These are phyloP conservation scores for Andrena hattorfiana DNA, from an alignment of 2,888 invertebrate species.

Conservation along the genomic window DNA sequence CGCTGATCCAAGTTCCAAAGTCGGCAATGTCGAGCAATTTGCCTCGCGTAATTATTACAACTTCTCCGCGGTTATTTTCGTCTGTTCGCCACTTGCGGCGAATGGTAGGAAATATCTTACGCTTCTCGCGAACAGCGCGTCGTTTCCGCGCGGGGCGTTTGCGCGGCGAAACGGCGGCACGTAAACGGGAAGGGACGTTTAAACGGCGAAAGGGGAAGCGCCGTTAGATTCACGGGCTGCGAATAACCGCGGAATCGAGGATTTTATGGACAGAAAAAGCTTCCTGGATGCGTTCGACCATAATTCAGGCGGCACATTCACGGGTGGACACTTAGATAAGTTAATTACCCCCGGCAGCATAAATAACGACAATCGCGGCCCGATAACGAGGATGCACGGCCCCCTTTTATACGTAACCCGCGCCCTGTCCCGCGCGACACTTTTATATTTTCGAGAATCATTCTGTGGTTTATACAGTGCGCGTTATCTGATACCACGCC, in stretches of 20 bases:
- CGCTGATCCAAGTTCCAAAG: no score
- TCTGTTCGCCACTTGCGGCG: no score
- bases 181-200: conserved; percentile 3
- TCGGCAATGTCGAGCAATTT: no score
- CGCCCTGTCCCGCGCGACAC: conserved; percentile 43
- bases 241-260: conserved; percentile 59
- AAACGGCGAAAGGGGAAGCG: conserved; percentile 22
- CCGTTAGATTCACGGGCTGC: conserved; percentile 52
- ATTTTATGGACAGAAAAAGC: conserved; percentile 61
- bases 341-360: conserved; percentile 72
- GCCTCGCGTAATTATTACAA: no score
- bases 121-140: not conserved
- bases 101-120: no score
- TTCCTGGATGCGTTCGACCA: conserved; percentile 43
- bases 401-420: conserved; percentile 50
- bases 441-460: conserved; percentile 61
- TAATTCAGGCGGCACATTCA: conserved; percentile 66
- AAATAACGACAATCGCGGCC: conserved; percentile 72
- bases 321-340: conserved; percentile 67
- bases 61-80: no score
- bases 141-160: not conserved
- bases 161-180: conserved; percentile 9
- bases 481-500: conserved; percentile 50
- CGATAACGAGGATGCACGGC: conserved; percentile 68
- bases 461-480: conserved; percentile 50